phyloP scores from a whole-genome alignment of 2,888 invertebrate species.

The Ophioninae sp. region DNA sequence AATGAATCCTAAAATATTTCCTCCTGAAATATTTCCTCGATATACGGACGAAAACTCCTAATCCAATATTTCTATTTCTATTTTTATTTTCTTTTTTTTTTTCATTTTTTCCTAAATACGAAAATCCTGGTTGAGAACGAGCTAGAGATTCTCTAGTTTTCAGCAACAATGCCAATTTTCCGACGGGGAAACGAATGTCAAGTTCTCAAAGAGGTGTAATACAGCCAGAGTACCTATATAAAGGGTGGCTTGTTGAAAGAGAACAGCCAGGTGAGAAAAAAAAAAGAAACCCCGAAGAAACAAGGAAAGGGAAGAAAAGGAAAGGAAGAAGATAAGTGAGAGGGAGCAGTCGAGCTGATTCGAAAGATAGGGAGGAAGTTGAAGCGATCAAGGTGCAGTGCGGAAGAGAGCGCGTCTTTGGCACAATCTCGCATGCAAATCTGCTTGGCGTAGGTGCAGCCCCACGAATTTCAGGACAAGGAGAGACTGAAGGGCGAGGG shows the following conservation, averaged over 20 bases:
- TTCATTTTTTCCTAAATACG: neutral
- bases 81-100: too few species aligned
- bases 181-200: constrained; percentile 54
- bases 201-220: constrained; percentile 47
- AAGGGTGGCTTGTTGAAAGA: constrained; percentile 42
- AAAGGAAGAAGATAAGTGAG: constrained; percentile 26
- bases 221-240: constrained; percentile 19
- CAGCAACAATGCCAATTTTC: constrained; percentile 54
- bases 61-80: neutral
- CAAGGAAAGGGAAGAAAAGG: constrained; percentile 13
- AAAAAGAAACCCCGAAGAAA: constrained; percentile 28
- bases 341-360: constrained; percentile 65
- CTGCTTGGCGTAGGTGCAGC: constrained; percentile 63
- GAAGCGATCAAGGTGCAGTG: constrained; percentile 68
- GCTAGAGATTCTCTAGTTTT: constrained; percentile 15
- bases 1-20: neutral
- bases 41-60: too few species aligned
- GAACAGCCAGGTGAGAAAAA: constrained; percentile 42
- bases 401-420: constrained; percentile 66
- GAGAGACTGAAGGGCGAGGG: constrained; percentile 40
- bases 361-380: constrained; percentile 68
- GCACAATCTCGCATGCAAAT: constrained; percentile 73
- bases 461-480: constrained; percentile 41
- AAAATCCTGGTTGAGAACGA: constrained; percentile 25
- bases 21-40: too few species aligned